phyloP scores from a whole-genome alignment of 1,140 invertebrate species.

The Trichonephila clavipes region DNA sequence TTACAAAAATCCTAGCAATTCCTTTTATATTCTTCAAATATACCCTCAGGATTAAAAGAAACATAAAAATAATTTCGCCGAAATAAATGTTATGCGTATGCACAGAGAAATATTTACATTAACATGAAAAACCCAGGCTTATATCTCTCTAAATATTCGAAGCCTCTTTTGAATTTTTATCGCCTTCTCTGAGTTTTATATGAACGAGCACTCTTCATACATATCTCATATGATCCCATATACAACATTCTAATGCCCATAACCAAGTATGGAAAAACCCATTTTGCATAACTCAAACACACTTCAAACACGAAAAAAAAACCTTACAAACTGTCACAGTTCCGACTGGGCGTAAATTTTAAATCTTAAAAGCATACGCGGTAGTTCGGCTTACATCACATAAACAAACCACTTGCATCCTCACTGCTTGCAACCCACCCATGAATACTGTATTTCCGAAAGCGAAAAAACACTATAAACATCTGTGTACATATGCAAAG shows the following conservation, averaged over 20 bases:
- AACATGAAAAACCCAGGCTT: too few relatives aligned
- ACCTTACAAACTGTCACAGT: slow-evolving; percentile 41
- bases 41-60: too few relatives aligned
- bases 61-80: too few relatives aligned
- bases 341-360: slow-evolving; percentile 64
- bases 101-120: too few relatives aligned
- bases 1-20: too few relatives aligned
- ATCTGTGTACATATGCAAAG: slow-evolving; percentile 27
- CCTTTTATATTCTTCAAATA: too few relatives aligned
- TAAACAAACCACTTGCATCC: slow-evolving; percentile 32
- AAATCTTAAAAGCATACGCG: slow-evolving; percentile 70
- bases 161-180: background rate
- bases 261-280: background rate
- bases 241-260: slow-evolving; percentile 12
- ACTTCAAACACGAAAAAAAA: background rate
- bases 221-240: slow-evolving; percentile 3
- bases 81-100: too few relatives aligned
- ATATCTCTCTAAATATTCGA: background rate
- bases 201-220: slow-evolving; percentile 25
- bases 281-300: slow-evolving; percentile 67
- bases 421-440: slow-evolving; percentile 11
- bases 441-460: slow-evolving; percentile 66
- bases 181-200: background rate
- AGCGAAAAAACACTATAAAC: slow-evolving; percentile 37
- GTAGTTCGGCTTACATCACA: slow-evolving; percentile 16